Base-by-base conservation (phyloP, 2,888 invertebrate genomes). In the Aphodius granarius region DNA sequence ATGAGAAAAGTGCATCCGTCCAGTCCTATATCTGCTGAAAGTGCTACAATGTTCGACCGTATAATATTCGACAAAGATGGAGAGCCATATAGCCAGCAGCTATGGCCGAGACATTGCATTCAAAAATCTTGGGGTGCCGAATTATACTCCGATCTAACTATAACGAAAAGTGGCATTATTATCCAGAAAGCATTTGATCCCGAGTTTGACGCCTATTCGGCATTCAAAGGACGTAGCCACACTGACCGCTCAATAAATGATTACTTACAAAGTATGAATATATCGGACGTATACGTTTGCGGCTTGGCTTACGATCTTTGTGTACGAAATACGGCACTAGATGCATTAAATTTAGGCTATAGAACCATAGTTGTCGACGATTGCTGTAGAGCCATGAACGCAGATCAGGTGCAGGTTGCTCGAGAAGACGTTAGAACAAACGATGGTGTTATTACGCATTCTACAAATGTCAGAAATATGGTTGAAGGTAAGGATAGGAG, bases 261-360 rank as follows among this genome's bases (percentile, higher is more conserved):
- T 5, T 94, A 96, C 84, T 89, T 98, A 73, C 92, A 93, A 78
- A 88, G 91, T 86, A 91, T 93, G 81, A 92, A 92, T 72, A 93
- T 95, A 73, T 95, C 97, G 2, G 97, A 98, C 85, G 94, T 98
- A 78, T 97, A 95, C 86, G 93, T 97, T 23, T 97, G 97, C 85
- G 98, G 98, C 0, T 88, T 98, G 75, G 98, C 98, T 0, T 97
- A 96, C 83, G 98, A 98, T 86, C 94, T 97, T 70, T 98, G 98
- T n/a, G 73, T 73, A 94, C 94, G 95, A 0, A 94, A 95, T 9
- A 97, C 97, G 0, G 95, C 96, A 23, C 91, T 92, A 0, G 95
- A 97, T 87, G 94, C 97, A 0, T 87, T 96, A 15, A 94, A 94
- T 2, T 93, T 94, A 81, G 97, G 97, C 0, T 97, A 96, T 88